phyloP scores from a whole-genome alignment of 2,797 vertebrate genomes.

The Limnodromus scolopaceus region DNA sequence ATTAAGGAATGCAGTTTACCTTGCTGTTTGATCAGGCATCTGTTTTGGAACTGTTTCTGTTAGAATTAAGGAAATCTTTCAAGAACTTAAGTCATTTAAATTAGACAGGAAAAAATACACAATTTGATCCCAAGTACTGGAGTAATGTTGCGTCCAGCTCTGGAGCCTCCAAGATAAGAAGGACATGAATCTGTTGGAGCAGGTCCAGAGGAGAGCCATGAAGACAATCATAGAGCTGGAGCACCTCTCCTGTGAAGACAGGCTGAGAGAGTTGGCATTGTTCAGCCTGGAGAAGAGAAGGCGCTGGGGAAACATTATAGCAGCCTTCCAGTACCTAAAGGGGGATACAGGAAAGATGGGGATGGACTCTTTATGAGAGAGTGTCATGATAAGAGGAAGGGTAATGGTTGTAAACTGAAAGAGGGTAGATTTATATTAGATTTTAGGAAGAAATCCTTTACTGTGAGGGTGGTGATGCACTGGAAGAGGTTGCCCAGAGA shows the following conservation, averaged over 20 bases:
- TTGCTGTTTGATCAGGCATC: background rate
- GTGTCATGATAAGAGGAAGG: background rate
- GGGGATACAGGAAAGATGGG: background rate
- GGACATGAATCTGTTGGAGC: background rate
- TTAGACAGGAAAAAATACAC: background rate
- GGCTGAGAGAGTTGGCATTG: background rate
- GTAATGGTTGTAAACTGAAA: background rate
- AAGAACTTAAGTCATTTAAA: background rate
- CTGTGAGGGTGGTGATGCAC: background rate
- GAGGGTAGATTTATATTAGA: background rate
- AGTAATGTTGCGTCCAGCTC: background rate
- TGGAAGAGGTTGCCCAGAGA: background rate
- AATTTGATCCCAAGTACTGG: background rate
- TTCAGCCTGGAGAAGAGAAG: background rate
- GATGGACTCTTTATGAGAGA: background rate
- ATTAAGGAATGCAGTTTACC: background rate
- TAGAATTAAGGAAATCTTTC: background rate
- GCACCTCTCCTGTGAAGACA: background rate
- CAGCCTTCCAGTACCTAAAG: background rate
- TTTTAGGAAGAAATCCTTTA: background rate
- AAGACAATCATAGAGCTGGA: background rate
- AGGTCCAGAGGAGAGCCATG: background rate
- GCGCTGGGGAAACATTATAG: background rate
- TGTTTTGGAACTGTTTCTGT: background rate
- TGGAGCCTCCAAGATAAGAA: background rate